A percentile compares a stretch with the other conserved stretches of the same genome.
Evolutionary conservation across 2,888 invertebrate species (phyloP).

Genomic region (Horisme vitalbata): DNA sequence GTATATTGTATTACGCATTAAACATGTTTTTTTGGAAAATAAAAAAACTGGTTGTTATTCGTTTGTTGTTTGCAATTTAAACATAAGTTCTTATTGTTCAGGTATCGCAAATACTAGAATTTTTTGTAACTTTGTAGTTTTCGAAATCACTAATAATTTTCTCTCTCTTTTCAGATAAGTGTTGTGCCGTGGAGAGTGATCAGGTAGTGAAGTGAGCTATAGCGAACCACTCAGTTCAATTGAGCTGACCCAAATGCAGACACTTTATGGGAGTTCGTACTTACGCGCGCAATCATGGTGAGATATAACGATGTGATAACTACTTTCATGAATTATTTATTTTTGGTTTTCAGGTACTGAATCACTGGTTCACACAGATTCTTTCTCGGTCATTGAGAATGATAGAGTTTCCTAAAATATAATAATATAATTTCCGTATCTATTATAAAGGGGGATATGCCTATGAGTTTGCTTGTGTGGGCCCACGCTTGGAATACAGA

Average conservation of each 20-base stretch:
- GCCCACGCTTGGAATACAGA: too few relatives aligned
- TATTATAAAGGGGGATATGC: too few relatives aligned
- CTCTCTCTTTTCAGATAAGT: conserved; percentile 35
- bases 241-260: conserved; percentile 58
- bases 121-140: too few relatives aligned
- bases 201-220: conserved; percentile 34
- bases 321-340: conserved; percentile 25
- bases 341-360: conserved; percentile 2
- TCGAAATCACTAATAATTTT: conserved; percentile 4
- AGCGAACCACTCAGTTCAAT: conserved; percentile 29
- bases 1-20: too few relatives aligned
- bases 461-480: too few relatives aligned
- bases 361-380: conserved; percentile 4
- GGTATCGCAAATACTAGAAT: too few relatives aligned
- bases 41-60: too few relatives aligned
- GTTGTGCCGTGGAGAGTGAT: conserved; percentile 25
- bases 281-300: conserved; percentile 65
- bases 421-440: too few relatives aligned
- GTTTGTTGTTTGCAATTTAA: too few relatives aligned
- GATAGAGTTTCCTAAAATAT: too few relatives aligned
- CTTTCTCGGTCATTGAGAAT: neutral
- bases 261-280: conserved; percentile 67
- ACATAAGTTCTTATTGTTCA: too few relatives aligned
- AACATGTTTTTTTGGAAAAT: too few relatives aligned
- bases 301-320: conserved; percentile 43